Evolutionary conservation across 2,888 invertebrate species (phyloP).

Genomic region (Oxyteleia sp.): DNA sequence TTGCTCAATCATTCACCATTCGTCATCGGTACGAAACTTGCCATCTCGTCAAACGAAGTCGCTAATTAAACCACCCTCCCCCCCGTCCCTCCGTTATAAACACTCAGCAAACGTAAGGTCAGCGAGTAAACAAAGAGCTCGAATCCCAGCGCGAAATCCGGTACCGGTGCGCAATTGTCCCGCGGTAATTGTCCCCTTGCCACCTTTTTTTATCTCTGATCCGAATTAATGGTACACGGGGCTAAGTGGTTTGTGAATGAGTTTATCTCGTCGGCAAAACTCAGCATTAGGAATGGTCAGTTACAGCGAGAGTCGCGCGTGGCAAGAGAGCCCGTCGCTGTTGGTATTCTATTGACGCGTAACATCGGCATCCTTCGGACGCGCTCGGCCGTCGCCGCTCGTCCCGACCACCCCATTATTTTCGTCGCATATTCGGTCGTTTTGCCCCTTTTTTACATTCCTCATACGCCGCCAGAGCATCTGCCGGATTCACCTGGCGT

Average conservation of each 20-base stretch:
- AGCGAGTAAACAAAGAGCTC: slow-evolving; percentile 20
- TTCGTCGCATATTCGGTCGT: slow-evolving; percentile 47
- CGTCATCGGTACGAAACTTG: neutral
- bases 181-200: slow-evolving; percentile 21
- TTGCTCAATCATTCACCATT: neutral
- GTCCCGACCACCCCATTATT: slow-evolving; percentile 49
- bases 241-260: slow-evolving; percentile 60
- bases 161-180: slow-evolving; percentile 26
- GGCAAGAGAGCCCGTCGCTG: slow-evolving; percentile 66
- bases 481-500: slow-evolving; percentile 49
- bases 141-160: slow-evolving; percentile 6
- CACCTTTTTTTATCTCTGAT: slow-evolving; percentile 23
- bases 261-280: slow-evolving; percentile 53
- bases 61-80: slow-evolving; percentile 27
- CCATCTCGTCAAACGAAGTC: slow-evolving; percentile 7
- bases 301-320: slow-evolving; percentile 73
- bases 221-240: slow-evolving; percentile 53
- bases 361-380: slow-evolving; percentile 73
- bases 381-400: slow-evolving; percentile 54
- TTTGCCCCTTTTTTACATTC: slow-evolving; percentile 34
- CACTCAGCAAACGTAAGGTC: slow-evolving; percentile 17
- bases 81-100: neutral
- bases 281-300: slow-evolving; percentile 80
- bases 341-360: slow-evolving; percentile 76
- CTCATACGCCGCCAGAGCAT: slow-evolving; percentile 22